These are phyloP conservation scores for Mesoclemmys tuberculata DNA, from an alignment of 2,113 vertebrate species.

Conservation along the genomic window DNA sequence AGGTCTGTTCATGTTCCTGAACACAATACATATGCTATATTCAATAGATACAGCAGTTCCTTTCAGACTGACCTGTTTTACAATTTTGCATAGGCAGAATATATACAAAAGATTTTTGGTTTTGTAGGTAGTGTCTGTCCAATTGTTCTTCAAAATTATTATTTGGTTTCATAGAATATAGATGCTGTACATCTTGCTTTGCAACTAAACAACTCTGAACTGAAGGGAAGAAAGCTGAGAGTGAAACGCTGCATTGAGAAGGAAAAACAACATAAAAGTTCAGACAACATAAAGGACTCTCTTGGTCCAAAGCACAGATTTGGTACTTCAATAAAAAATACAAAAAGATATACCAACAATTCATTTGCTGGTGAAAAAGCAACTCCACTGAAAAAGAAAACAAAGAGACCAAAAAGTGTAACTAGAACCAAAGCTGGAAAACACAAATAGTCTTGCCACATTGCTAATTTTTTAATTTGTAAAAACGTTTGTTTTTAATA, in stretches of 20 bases:
- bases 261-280: constrained; percentile 60
- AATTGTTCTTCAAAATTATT: background rate
- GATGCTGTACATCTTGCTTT: constrained; percentile 92
- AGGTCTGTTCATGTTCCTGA: background rate
- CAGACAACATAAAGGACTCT: constrained; percentile 16
- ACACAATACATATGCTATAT: background rate
- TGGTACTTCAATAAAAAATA: constrained; percentile 17
- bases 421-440: constrained; percentile 42
- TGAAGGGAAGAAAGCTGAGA: constrained; percentile 86
- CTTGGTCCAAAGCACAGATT: constrained; percentile 35
- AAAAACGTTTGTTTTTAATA: background rate
- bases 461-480: background rate
- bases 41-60: fast-evolving
- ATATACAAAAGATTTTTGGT: fast-evolving
- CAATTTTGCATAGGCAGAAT: background rate
- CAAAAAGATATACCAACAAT: background rate
- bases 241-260: constrained; percentile 85
- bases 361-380: constrained; percentile 87
- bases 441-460: constrained; percentile 1
- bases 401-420: constrained; percentile 60
- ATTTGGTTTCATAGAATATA: constrained; percentile 75
- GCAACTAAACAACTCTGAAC: constrained; percentile 85
- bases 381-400: constrained; percentile 59
- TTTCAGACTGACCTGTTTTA: background rate
- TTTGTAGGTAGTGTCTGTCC: background rate